Percentiles rank a stretch among this genome's conserved stretches.
These are phyloP conservation scores for Piaya cayana DNA, from an alignment of 2,113 vertebrate species.

Conservation along the genomic window DNA sequence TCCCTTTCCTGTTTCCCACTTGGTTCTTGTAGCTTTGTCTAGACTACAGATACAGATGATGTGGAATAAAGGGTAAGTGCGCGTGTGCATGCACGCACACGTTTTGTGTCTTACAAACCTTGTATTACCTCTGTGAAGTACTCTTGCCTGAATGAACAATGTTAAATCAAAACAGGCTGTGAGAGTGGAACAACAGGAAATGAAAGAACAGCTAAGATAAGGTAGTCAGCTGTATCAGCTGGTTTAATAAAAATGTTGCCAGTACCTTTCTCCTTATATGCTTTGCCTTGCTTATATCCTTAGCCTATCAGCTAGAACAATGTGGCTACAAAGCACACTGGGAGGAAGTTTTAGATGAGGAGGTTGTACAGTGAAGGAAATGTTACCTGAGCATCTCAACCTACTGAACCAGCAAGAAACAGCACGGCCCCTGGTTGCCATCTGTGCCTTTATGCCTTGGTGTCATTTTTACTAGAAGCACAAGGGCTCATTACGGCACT, in stretches of 20 bases:
- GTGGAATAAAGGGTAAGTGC: not conserved
- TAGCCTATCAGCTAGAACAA: not conserved
- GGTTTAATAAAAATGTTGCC: not conserved
- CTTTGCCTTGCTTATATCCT: not conserved
- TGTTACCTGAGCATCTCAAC: not conserved
- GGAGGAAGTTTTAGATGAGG: not conserved
- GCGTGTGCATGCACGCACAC: not conserved
- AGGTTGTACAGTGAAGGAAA: not conserved
- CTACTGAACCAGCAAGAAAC: not conserved
- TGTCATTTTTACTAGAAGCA: not conserved
- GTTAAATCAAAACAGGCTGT: conserved; percentile 61
- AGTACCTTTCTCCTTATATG: not conserved
- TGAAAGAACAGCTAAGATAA: conserved; percentile 47
- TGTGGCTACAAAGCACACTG: not conserved
- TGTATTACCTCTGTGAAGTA: not conserved
- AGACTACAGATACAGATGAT: conserved; percentile 12
- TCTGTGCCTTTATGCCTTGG: not conserved
- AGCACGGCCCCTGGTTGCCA: accelerated
- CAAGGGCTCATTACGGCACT: not conserved
- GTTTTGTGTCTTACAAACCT: not conserved
- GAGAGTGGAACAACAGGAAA: conserved; percentile 54
- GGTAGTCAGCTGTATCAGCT: not conserved
- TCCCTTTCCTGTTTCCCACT: conserved; percentile 35
- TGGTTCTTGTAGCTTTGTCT: conserved; percentile 9
- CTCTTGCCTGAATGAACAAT: not conserved